A percentile compares a stretch with the other conserved stretches of the same genome.
Evolutionary conservation across 2,797 vertebrate species (phyloP).

Genomic region (Clarias fuscus): DNA sequence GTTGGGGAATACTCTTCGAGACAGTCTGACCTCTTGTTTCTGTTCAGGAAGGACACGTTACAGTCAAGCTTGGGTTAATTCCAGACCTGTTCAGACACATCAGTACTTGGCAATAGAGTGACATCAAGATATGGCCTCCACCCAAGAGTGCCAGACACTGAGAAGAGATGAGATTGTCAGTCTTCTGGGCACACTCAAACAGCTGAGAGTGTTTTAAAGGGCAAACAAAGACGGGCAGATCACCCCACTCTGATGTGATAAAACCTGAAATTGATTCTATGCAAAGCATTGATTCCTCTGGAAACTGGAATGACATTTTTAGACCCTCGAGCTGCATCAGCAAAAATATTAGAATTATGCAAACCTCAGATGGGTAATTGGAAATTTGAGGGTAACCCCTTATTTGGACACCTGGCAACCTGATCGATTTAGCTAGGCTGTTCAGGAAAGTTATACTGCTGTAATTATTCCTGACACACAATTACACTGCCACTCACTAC

Average conservation of each 20-base stretch:
- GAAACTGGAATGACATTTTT: slow-evolving; percentile 37
- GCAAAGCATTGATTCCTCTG: slow-evolving; percentile 11
- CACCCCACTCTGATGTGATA: neutral
- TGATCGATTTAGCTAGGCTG: slow-evolving; percentile 37
- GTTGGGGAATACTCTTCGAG: slow-evolving; percentile 7
- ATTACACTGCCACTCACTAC: slow-evolving; percentile 59
- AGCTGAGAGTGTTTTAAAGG: slow-evolving; percentile 30
- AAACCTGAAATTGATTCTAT: slow-evolving; percentile 27
- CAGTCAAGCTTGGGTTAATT: slow-evolving; percentile 44
- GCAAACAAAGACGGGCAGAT: slow-evolving; percentile 12
- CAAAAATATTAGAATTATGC: slow-evolving; percentile 27
- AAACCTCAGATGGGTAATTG: slow-evolving; percentile 24
- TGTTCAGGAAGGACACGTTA: neutral
- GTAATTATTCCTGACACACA: slow-evolving; percentile 57
- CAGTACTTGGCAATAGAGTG: slow-evolving; percentile 55
- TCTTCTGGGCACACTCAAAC: slow-evolving; percentile 14
- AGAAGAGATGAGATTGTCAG: slow-evolving; percentile 23
- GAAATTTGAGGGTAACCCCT: slow-evolving; percentile 11
- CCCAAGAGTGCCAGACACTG: slow-evolving; percentile 36
- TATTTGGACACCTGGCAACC: slow-evolving; percentile 38
- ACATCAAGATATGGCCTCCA: slow-evolving; percentile 28
- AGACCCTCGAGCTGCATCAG: slow-evolving; percentile 13
- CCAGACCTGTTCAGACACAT: slow-evolving; percentile 45
- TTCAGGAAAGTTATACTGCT: slow-evolving; percentile 27
- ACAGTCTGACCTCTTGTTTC: slow-evolving; percentile 20